A percentile compares a stretch with the other conserved stretches of the same genome.
phyloP scores from a whole-genome alignment of 2,888 invertebrate species.

The Apoda limacodes region DNA sequence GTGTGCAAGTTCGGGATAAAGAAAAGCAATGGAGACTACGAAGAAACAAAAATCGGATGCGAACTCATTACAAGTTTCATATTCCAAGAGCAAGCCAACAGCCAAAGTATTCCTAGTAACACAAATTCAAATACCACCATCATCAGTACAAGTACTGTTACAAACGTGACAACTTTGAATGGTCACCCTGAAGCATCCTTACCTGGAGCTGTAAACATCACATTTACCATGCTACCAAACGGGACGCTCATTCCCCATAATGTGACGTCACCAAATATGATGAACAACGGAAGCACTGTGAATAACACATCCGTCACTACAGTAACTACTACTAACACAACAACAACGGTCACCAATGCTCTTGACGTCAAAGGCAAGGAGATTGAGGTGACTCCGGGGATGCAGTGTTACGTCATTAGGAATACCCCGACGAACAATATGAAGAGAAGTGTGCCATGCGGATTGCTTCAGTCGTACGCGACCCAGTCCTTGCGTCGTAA shows the following conservation, averaged over 20 bases:
- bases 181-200: constrained; percentile 15
- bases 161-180: constrained; percentile 45
- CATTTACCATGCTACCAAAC: constrained; percentile 41
- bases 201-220: constrained; percentile 19
- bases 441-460: constrained; percentile 45
- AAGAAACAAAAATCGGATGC: constrained; percentile 55
- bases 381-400: constrained; percentile 47
- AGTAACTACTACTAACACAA: constrained; percentile 38
- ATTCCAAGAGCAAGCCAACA: constrained; percentile 30
- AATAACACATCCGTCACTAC: constrained; percentile 32
- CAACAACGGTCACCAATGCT: constrained; percentile 47
- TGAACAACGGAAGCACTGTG: constrained; percentile 20
- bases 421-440: constrained; percentile 32
- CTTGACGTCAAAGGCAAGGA: constrained; percentile 52
- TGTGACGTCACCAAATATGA: constrained; percentile 25
- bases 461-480: constrained; percentile 48
- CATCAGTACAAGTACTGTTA: constrained; percentile 39
- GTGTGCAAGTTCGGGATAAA: constrained; percentile 50
- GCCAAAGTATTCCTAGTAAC: constrained; percentile 22
- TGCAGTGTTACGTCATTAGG: constrained; percentile 50
- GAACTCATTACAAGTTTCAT: constrained; percentile 52
- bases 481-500: constrained; percentile 42
- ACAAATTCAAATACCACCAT: constrained; percentile 31
- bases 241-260: constrained; percentile 44
- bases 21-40: constrained; percentile 53